Evolutionary conservation across 2,113 vertebrate species (phyloP).

Genomic region (Pangasianodon gigas): DNA sequence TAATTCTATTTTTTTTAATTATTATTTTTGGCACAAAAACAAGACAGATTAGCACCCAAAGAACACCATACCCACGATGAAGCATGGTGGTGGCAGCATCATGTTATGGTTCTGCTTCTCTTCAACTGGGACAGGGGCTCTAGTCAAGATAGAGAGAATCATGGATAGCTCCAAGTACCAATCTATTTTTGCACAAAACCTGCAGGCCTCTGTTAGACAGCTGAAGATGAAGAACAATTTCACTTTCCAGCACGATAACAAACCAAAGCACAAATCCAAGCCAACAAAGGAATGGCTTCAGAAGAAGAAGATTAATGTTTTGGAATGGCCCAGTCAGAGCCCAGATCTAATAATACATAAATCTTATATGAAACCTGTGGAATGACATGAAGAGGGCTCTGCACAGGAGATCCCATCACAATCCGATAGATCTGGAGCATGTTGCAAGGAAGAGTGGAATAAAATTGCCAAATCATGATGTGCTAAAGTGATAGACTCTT

Average conservation of each 20-base stretch:
- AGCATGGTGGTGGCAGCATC: not conserved
- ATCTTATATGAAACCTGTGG: not conserved
- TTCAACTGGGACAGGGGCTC: too few species aligned
- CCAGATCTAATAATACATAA: not conserved
- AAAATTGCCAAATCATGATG: too few species aligned
- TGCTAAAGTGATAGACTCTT: too few species aligned
- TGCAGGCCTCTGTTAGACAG: not conserved
- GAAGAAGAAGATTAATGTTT: not conserved
- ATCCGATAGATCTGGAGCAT: too few species aligned
- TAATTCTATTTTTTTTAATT: too few species aligned
- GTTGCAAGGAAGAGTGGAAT: not conserved
- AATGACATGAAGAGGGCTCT: not conserved
- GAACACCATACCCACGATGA: not conserved
- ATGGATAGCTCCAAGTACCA: too few species aligned
- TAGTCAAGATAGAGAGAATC: not conserved
- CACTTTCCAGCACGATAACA: not conserved
- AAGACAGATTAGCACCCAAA: not conserved
- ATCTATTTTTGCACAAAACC: too few species aligned
- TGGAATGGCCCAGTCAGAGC: not conserved
- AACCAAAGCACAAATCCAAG: not conserved
- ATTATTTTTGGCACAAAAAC: not conserved
- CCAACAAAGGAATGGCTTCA: not conserved
- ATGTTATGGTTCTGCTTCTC: too few species aligned
- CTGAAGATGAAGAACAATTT: not conserved
- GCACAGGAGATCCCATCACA: not conserved